Conservation (phyloP, 1,140 invertebrate genomes). For the Plodia interpunctella region DNA sequence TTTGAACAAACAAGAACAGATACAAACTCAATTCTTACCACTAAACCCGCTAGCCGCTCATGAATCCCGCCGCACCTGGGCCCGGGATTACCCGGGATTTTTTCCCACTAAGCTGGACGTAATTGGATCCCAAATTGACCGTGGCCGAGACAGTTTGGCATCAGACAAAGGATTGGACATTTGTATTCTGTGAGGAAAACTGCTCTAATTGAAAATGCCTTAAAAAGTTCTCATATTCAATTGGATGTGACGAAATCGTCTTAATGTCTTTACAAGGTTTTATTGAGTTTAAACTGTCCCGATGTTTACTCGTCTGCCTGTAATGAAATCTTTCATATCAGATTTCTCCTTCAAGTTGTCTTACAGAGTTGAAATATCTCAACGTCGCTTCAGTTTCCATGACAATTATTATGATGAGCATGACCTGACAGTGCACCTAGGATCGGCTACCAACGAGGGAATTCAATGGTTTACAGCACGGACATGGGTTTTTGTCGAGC, state of each 20-base stretch:
- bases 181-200: slow-evolving; percentile 19
- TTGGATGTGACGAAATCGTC: background rate
- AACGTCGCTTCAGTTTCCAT: too few species aligned
- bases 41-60: slow-evolving; percentile 3
- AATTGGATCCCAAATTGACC: slow-evolving; percentile 71
- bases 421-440: too few species aligned
- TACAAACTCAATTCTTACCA: background rate
- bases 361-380: too few species aligned
- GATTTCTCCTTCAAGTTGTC: too few species aligned
- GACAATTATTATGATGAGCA: too few species aligned
- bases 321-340: too few species aligned
- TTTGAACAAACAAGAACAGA: too few species aligned
- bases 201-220: background rate
- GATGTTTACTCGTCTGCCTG: too few species aligned
- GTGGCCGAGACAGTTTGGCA: slow-evolving; percentile 32
- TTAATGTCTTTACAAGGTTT: background rate
- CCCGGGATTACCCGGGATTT: slow-evolving; percentile 58
- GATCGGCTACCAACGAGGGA: too few species aligned
- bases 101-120: slow-evolving; percentile 65
- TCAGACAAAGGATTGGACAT: slow-evolving; percentile 25
- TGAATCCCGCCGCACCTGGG: slow-evolving; percentile 30
- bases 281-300: too few species aligned
- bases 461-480: too few species aligned
- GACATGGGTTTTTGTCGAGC: too few species aligned
- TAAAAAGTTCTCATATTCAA: background rate